A percentile compares a stretch with the other conserved stretches of the same genome.
phyloP scores from a whole-genome alignment of 1,140 invertebrate genomes.

The Octopus sinensis region DNA sequence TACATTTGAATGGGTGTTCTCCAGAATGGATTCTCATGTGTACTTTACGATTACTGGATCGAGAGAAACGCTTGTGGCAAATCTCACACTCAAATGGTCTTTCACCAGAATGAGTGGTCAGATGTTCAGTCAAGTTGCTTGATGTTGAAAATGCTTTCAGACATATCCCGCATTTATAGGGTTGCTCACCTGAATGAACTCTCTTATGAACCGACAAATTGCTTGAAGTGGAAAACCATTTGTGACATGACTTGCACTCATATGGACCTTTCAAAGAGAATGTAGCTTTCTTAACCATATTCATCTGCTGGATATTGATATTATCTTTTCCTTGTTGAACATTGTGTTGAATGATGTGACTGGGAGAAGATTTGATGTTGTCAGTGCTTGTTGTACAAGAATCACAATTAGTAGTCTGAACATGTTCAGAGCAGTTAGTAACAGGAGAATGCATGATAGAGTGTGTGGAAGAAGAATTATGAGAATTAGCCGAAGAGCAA shows the following conservation, averaged over 20 bases:
- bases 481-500: no score
- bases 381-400: no score
- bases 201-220: slow-evolving; percentile 17
- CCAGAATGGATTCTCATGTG: slow-evolving; percentile 13
- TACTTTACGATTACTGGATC: neutral
- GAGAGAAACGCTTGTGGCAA: slow-evolving; percentile 38
- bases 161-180: slow-evolving; percentile 26
- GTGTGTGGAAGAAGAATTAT: no score
- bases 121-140: slow-evolving; percentile 39
- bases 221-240: slow-evolving; percentile 24
- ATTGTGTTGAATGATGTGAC: no score
- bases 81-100: slow-evolving; percentile 50
- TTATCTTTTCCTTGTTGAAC: no score
- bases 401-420: no score
- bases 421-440: no score
- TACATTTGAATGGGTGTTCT: slow-evolving; percentile 8
- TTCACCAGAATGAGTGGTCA: slow-evolving; percentile 50
- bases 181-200: slow-evolving; percentile 17
- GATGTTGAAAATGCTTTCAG: slow-evolving; percentile 22
- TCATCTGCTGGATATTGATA: no score
- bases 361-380: no score
- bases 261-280: slow-evolving; percentile 32
- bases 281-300: no score
- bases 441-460: no score
- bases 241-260: slow-evolving; percentile 41